A percentile compares a stretch with the other conserved stretches of the same genome.
These are phyloP conservation scores for Megathymus violae DNA, from an alignment of 1,140 invertebrate genomes.

Conservation along the genomic window DNA sequence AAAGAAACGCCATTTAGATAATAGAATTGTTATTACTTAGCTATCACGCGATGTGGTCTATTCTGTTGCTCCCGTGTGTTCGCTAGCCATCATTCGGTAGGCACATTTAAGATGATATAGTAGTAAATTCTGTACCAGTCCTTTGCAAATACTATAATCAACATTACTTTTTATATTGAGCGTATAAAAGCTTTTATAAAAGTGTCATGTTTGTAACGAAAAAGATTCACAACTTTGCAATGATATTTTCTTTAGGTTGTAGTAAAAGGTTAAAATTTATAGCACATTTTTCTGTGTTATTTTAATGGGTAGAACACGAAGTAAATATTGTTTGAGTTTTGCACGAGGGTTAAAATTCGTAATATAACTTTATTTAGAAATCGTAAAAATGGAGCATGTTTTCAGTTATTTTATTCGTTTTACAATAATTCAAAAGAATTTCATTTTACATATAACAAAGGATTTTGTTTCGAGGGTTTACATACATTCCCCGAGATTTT, in stretches of 20 bases:
- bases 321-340: not conserved
- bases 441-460: not conserved
- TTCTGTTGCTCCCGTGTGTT: too few relatives aligned
- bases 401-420: not conserved
- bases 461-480: not conserved
- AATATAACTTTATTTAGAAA: not conserved
- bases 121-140: too few relatives aligned
- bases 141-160: too few relatives aligned
- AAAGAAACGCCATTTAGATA: too few relatives aligned
- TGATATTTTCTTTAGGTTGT: not conserved
- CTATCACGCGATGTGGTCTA: too few relatives aligned
- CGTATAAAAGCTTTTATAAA: not conserved
- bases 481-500: too few relatives aligned
- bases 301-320: not conserved
- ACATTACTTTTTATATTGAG: not conserved
- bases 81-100: too few relatives aligned
- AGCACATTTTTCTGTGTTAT: not conserved
- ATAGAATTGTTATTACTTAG: too few relatives aligned
- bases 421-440: not conserved
- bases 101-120: too few relatives aligned
- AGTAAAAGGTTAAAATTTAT: not conserved
- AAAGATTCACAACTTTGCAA: not conserved
- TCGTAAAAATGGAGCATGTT: not conserved
- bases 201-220: not conserved
- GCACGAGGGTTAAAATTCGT: not conserved